Evolutionary conservation across 1,140 invertebrate genomes (phyloP), one percentile per base, ranked within the genome.

Genomic region (Bombus huntii): DNA sequence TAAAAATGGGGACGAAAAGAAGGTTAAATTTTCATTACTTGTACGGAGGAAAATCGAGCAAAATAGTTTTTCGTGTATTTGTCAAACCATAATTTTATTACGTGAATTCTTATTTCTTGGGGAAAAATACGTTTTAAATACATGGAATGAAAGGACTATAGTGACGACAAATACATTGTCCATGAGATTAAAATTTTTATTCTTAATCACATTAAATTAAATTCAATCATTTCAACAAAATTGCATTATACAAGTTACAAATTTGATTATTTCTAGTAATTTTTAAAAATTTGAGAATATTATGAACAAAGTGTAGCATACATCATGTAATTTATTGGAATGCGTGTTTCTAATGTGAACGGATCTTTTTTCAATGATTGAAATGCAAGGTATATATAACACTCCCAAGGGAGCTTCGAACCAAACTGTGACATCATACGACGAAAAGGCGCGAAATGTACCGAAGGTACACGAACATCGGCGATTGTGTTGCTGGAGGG

Each of bases 1-100:
- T 34, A 34, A 90, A 89, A 72, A 89, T 91, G 88, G 73, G 44
- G 84, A 89, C 8, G 89, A 85, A 66, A 85, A 85, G 15, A 83
- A 88, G 66, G 81, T 78, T 89, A 84, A 91, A 81, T 86, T 85
- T 28, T 6, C 9, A 5, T 12, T 59, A 18, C 59, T 44, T 66
- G 22, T 31, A n/a, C 13, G 53, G 25, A 77, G 10, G 3, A 31
- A 18, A 84, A 53, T 66, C 2, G 10, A 53, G n/a, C 18, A 25
- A 8, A 62, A 12, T 18, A n/a, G 22, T 28, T 28, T 22, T 44
- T 1, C 18, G 9, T 37, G 2, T n/a, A 47, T 57, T 37, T 57
- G 37, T n/a, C 5, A 37, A 18, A 25, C 44, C 5, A n/a, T 75
- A 75, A 47, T 37, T n/a, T 15, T 9, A 10, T 28, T 34, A 62